These are phyloP conservation scores for Zapus hudsonius DNA, from an alignment of 2,113 vertebrate genomes.

Conservation along the genomic window DNA sequence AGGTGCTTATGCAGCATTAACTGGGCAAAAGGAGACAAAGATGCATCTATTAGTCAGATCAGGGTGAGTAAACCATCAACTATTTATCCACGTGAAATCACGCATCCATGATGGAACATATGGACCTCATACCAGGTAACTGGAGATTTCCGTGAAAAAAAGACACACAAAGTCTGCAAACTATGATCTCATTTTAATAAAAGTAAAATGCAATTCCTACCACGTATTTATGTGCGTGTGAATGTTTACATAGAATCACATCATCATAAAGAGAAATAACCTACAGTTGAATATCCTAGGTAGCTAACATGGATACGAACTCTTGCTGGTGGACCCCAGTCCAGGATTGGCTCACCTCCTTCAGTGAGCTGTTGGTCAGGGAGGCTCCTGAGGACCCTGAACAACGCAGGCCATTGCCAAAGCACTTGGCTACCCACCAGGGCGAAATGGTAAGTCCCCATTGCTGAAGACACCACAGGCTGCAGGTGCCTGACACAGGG, in stretches of 20 bases:
- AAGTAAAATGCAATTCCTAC: background rate
- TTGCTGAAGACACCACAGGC: too few relatives aligned
- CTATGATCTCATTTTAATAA: background rate
- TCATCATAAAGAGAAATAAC: background rate
- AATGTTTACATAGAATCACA: background rate
- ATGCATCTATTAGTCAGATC: background rate
- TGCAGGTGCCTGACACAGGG: too few relatives aligned
- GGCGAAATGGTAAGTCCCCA: too few relatives aligned
- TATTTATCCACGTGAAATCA: background rate
- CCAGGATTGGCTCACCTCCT: too few relatives aligned
- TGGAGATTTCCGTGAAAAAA: slow-evolving; percentile 30
- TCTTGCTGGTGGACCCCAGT: too few relatives aligned
- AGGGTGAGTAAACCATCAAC: background rate
- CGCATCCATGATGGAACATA: background rate
- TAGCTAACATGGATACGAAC: background rate
- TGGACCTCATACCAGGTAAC: too few relatives aligned
- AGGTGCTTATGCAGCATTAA: background rate
- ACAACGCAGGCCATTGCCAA: too few relatives aligned
- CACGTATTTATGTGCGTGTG: background rate
- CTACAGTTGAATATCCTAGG: background rate
- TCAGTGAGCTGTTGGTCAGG: too few relatives aligned
- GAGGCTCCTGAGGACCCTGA: too few relatives aligned
- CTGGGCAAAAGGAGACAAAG: background rate
- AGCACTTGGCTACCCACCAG: too few relatives aligned
- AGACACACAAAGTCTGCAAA: background rate